Evolutionary conservation across 1,140 invertebrate species (phyloP).

Genomic region (Halotydeus destructor): DNA sequence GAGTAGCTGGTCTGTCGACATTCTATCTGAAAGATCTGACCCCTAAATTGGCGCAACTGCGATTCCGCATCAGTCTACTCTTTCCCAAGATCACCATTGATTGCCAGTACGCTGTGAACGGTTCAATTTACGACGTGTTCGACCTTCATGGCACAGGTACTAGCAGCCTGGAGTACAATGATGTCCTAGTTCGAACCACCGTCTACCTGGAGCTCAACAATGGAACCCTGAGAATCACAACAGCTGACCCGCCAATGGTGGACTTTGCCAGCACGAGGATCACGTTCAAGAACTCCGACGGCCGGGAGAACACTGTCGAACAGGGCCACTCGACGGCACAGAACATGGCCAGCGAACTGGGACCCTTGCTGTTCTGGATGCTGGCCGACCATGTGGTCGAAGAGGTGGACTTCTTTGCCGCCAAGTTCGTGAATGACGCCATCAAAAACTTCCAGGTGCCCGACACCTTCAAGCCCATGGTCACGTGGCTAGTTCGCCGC

Average conservation of each 20-base stretch:
- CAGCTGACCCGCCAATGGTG: conserved; percentile 18
- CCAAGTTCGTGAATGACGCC: conserved; percentile 15
- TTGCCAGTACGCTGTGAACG: conserved; percentile 16
- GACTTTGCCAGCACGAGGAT: conserved; percentile 15
- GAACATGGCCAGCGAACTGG: conserved; percentile 15
- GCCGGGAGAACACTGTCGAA: conserved; percentile 7
- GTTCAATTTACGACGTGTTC: conserved; percentile 16
- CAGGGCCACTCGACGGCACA: conserved; percentile 7
- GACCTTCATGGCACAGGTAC: conserved; percentile 16
- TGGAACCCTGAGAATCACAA: conserved; percentile 8
- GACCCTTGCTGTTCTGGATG: conserved; percentile 18
- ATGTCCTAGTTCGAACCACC: conserved; percentile 17
- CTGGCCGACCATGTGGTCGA: conserved; percentile 17
- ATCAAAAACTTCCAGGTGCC: conserved; percentile 13
- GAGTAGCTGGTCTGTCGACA: conserved; percentile 14
- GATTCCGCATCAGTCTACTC: conserved; percentile 15
- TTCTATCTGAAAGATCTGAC: conserved; percentile 14
- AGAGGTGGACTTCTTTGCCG: conserved; percentile 15
- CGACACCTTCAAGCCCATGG: conserved; percentile 9
- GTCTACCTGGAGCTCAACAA: conserved; percentile 16
- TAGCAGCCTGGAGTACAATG: conserved; percentile 15
- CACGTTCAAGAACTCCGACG: conserved; percentile 4
- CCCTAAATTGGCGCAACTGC: conserved; percentile 14
- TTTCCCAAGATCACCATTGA: conserved; percentile 15
- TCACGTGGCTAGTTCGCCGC: conserved; percentile 13